phyloP scores from a whole-genome alignment of 2,113 vertebrate species.

The Chelonoidis abingdonii region DNA sequence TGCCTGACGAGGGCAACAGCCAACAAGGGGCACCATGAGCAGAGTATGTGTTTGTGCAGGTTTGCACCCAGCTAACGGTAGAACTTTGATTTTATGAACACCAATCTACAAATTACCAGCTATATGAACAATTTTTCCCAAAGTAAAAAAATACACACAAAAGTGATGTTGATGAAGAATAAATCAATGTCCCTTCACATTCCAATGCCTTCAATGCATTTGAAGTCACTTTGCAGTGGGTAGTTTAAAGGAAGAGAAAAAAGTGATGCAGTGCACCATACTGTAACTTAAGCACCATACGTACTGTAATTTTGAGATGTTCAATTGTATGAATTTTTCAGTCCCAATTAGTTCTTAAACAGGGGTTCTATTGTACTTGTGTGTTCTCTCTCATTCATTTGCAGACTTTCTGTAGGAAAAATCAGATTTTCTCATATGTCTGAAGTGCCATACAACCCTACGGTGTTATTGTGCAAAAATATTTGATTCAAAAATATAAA shows the following conservation, averaged over 20 bases:
- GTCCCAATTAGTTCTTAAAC: not conserved
- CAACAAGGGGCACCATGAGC: not conserved
- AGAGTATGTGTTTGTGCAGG: not conserved
- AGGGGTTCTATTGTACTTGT: not conserved
- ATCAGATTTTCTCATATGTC: not conserved
- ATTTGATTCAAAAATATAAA: not conserved
- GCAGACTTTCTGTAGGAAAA: not conserved
- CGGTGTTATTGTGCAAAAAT: not conserved
- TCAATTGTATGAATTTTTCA: not conserved
- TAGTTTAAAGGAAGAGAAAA: not conserved
- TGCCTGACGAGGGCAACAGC: not conserved
- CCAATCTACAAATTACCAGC: not conserved
- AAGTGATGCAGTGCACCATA: not conserved
- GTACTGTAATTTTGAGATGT: not conserved
- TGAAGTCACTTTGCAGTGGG: not conserved
- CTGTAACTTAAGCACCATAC: not conserved
- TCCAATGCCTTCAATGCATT: not conserved
- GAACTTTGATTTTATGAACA: not conserved
- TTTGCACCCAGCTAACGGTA: not conserved
- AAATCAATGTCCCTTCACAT: not conserved
- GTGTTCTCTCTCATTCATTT: not conserved
- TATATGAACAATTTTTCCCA: not conserved
- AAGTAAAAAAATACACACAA: not conserved
- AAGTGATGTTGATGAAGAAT: not conserved
- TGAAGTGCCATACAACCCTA: not conserved